Base-by-base conservation (phyloP, 1,140 invertebrate genomes). In the Micrasema longulum region DNA sequence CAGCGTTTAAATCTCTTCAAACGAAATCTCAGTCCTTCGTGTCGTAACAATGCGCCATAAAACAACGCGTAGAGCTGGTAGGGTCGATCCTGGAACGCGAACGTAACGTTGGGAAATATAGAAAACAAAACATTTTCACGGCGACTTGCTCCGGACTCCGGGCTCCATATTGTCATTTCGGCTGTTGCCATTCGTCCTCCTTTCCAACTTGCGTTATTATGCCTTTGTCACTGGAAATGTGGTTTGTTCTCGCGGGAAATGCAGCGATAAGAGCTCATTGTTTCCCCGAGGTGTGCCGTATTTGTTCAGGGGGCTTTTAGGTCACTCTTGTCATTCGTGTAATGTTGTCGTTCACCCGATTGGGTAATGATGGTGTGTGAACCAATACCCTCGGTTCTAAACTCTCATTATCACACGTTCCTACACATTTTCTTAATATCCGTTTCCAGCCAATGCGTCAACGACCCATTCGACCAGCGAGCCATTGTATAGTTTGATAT, bases 211-310 rank as follows among this genome's bases (percentile, higher is more conserved):
- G 26, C 7, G 26, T 31, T 31, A 2, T 31, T n/a, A n/a, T n/a
- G n/a, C n/a, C n/a, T n/a, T n/a, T 11, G 43, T 16, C 43, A 2
- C 12, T 47, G 12, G 43, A 47, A 47, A 16, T 55, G 52, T 16
- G 26, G 50, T 55, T 31, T 3, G 31, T 55, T 36, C 6, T 26
- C 3, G 52, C 26, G 52, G 52, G 52, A 55, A 55, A 55, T 55
- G 52, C 52, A 55, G 26, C 14, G 52, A 55, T 55, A 55, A 26
- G 52, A 26, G 52, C 35, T 31, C 52, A 31, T 55, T 55, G 52
- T 55, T 55, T 31, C 50, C n/a, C 52, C 23, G 52, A 55, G 52
- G 52, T 55, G 52, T 55, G 22, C 26, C 35, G 52, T 55, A 26
- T 55, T 26, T 55, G 26, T 55, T 55, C 14, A 31, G 52, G 26